Percentiles rank a stretch among this genome's conserved stretches.
phyloP scores from a whole-genome alignment of 2,797 vertebrate species.

The Hydrophis major region DNA sequence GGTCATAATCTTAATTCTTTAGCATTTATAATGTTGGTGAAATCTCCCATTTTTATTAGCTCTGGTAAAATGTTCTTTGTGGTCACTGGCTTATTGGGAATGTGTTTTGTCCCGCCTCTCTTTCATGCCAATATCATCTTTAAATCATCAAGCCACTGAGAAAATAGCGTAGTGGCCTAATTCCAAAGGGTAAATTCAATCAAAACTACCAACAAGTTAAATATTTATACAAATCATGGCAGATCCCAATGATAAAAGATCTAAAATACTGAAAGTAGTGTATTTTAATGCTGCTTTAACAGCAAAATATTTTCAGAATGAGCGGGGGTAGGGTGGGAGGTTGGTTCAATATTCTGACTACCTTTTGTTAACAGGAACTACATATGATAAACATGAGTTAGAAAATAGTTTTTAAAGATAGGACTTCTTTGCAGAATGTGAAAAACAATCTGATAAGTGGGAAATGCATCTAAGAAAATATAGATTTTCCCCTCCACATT shows the following conservation, averaged over 20 bases:
- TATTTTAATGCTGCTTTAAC: background rate
- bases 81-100: too few species aligned
- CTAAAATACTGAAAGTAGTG: background rate
- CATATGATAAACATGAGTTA: background rate
- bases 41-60: background rate
- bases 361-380: background rate
- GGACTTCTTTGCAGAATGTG: background rate
- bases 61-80: background rate
- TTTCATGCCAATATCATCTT: background rate
- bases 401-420: background rate
- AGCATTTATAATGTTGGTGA: too few species aligned
- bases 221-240: background rate
- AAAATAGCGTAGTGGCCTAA: background rate
- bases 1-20: too few species aligned
- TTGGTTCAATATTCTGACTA: background rate
- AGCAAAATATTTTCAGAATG: conserved; percentile 2
- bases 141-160: background rate
- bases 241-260: background rate
- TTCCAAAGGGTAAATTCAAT: background rate
- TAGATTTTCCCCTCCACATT: background rate
- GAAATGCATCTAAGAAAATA: background rate
- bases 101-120: background rate
- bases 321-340: too few species aligned
- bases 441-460: background rate
- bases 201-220: background rate